Percentiles rank a stretch among this genome's conserved stretches.
phyloP scores from a whole-genome alignment of 2,888 invertebrate genomes.

The Cephus runcator region DNA sequence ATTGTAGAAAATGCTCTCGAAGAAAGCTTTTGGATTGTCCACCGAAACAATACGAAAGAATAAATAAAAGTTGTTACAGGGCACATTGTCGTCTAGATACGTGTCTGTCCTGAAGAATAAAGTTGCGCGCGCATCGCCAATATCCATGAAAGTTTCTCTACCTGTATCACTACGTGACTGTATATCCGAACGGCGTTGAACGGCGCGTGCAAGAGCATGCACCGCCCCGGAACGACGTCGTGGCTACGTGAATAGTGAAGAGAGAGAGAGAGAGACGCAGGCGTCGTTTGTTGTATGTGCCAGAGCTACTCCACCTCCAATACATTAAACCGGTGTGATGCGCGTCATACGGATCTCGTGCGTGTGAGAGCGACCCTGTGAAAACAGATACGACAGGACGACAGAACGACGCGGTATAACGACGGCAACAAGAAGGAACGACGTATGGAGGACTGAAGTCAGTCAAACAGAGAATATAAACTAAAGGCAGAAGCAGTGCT shows the following conservation, averaged over 20 bases:
- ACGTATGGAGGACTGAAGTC: background rate
- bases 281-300: background rate
- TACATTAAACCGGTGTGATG: background rate
- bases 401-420: background rate
- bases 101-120: constrained; percentile 12
- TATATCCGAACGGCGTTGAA: constrained; percentile 14
- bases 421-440: background rate
- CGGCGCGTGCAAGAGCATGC: constrained; percentile 23
- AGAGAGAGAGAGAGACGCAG: constrained; percentile 20
- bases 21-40: background rate
- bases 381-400: background rate
- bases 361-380: background rate
- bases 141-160: constrained; percentile 14
- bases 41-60: background rate
- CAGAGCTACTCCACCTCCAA: background rate
- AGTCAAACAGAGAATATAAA: background rate
- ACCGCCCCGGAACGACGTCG: constrained; percentile 13
- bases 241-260: background rate
- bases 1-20: background rate
- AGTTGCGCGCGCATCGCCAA: constrained; percentile 23
- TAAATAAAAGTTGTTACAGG: background rate
- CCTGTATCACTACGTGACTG: constrained; percentile 10
- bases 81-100: constrained; percentile 5
- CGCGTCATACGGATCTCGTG: background rate
- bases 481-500: background rate